Evolutionary conservation across 1,140 invertebrate genomes (phyloP).

Genomic region (Zaprionus vittiger): DNA sequence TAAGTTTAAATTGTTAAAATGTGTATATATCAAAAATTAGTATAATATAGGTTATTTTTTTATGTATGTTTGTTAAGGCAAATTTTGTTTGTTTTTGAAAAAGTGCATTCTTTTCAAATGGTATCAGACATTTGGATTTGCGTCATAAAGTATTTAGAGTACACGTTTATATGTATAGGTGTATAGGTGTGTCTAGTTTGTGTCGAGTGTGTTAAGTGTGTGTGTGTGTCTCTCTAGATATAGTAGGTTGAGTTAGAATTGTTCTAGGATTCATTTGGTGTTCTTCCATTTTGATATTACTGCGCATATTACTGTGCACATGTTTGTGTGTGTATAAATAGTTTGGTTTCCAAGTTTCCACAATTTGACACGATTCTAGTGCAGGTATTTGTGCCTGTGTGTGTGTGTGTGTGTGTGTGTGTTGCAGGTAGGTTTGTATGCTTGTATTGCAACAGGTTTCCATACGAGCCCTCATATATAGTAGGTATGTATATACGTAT

Average conservation of each 20-base stretch:
- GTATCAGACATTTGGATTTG: constrained; percentile 64
- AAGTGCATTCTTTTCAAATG: constrained; percentile 62
- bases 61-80: constrained; percentile 48
- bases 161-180: constrained; percentile 6
- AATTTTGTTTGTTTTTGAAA: constrained; percentile 41
- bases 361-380: constrained; percentile 49
- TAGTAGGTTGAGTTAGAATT: neutral
- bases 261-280: constrained; percentile 28
- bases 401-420: neutral
- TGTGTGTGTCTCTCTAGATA: neutral
- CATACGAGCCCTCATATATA: neutral
- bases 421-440: constrained; percentile 11
- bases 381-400: neutral
- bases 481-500: neutral
- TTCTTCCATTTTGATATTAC: constrained; percentile 36
- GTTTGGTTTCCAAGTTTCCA: constrained; percentile 15
- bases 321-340: constrained; percentile 19
- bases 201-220: neutral
- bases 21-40: constrained; percentile 64
- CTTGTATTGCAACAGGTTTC: constrained; percentile 45
- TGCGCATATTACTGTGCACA: constrained; percentile 16
- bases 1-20: constrained; percentile 47
- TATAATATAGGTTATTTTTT: constrained; percentile 50
- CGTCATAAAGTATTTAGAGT: constrained; percentile 59
- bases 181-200: constrained; percentile 5